Base-by-base conservation (phyloP, 1,140 invertebrate species). In the Laodelphax striatellus region DNA sequence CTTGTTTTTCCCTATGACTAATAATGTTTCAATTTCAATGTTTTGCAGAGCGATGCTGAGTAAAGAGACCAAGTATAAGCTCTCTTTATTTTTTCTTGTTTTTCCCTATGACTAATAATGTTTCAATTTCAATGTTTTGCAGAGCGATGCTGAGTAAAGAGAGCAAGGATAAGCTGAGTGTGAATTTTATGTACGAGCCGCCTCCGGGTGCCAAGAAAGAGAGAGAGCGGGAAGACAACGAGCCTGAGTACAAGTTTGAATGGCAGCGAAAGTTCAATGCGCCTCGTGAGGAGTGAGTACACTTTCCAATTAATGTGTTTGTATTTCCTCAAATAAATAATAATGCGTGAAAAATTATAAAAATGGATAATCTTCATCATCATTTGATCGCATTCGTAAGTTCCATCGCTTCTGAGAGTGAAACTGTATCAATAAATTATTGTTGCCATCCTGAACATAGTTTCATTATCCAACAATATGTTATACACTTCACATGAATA, bases 111-210 rank as follows among this genome's bases (percentile, higher is more conserved):
- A n/a, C n/a, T n/a, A n/a, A n/a, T n/a, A n/a, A n/a, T n/a, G n/a
- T n/a, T n/a, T n/a, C 24, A n/a, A 69, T 55, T 60, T 60, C 59
- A n/a, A n/a, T 63, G 57, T 53, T 65, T 77, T 78, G 28, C 69
- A 94, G 91, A 75, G 94, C 94, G 9, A 80, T 98, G 70, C 76
- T 99, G 50, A 97, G 95, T 68, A 98, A 97, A 76, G 95, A 99
- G 65, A 94, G 90, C 69, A 99, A 99, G 72, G 96, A 98, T 58
- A 98, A 98, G 73, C 73, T 98, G n/a, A 97, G 95, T 64, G 83
- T 99, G 0, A 97, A 94, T 76, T 99, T 99, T 70, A 96, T 99
- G 93, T 99, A 99, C 75, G 96, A 99, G 75, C 93, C 96, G n/a
- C 97, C 97, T 60, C 94, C 95, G 31, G 97, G 96, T 46, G 89